These are phyloP conservation scores for Anomalospiza imberbis DNA, from an alignment of 2,797 vertebrate genomes.

Conservation along the genomic window DNA sequence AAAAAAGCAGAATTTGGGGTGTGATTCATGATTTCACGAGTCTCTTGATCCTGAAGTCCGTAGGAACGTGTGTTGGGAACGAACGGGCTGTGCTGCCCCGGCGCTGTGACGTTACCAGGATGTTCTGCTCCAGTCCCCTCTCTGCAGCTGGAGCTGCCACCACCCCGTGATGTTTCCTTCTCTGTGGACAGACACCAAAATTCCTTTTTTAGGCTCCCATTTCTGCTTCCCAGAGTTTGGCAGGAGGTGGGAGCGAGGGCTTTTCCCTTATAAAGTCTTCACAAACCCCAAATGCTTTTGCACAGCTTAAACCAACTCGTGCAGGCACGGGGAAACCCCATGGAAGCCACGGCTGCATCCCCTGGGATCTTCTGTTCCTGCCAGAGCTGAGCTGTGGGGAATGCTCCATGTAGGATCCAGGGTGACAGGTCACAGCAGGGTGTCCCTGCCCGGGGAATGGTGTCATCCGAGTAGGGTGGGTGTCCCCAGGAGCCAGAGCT, in stretches of 20 bases:
- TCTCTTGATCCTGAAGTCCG: rapidly evolving
- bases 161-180: rapidly evolving
- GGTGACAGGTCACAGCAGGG: not conserved
- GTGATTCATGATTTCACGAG: not conserved
- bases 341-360: not conserved
- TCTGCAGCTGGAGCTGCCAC: not conserved
- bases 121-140: not conserved
- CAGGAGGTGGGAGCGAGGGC: rapidly evolving
- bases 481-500: not conserved
- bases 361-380: not conserved
- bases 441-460: not conserved
- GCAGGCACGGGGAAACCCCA: rapidly evolving
- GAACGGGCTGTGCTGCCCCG: rapidly evolving
- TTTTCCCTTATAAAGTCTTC: not conserved
- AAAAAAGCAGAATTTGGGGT: not conserved
- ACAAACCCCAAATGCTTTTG: not conserved
- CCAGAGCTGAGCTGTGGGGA: not conserved
- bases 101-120: rapidly evolving
- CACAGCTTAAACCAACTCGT: rapidly evolving
- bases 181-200: not conserved
- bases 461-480: not conserved
- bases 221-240: not conserved
- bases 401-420: rapidly evolving
- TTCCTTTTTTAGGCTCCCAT: not conserved
- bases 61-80: rapidly evolving